Base-by-base conservation (phyloP, 2,888 invertebrate genomes). In the Drosophila helvetica region DNA sequence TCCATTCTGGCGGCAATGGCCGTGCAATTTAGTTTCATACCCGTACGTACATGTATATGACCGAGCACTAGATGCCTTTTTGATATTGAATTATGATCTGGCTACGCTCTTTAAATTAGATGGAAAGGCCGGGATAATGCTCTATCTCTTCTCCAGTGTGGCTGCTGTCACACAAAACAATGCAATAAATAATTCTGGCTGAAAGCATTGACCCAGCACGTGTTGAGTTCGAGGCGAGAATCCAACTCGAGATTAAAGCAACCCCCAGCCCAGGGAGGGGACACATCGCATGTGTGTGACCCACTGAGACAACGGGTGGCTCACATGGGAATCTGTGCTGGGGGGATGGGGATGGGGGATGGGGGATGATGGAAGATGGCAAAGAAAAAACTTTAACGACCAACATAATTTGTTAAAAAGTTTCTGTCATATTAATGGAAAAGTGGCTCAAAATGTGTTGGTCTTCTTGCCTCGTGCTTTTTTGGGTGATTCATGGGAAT, bases 341-440 rank as follows among this genome's bases (percentile, higher is more conserved):
- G 30, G 10, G 30, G 30, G 9, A 0, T 9, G 25, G 25, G 12
- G 4, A 3, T n/a, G 38, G 15, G 1, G 15, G 7, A 0, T 10
- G 10, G 33, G 33, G 12, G 38, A 33, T 33, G 33, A 33, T 33
- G 12, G 33, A 33, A 33, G 33, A 33, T 33, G 33, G 42, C 42
- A 47, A 33, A 42, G 45, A 56, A 74, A 57, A 59, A 70, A 78
- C 67, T 64, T 73, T 77, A 79, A 76, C 79, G 73, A 80, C 75
- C 75, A 74, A 81, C 84, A 86, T 82, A 87, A 88, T 84, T 87
- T 87, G 87, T 88, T 87, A 70, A 77, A 83, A 89, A 88, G 75
- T 89, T 89, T 86, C 79, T 84, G 77, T 78, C 87, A 84, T 80
- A 87, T 86, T 86, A 84, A 87, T 82, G 80, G 79, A 81, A 80